Evolutionary conservation across 2,113 vertebrate genomes (phyloP).

Genomic region (Zosterops borbonicus): DNA sequence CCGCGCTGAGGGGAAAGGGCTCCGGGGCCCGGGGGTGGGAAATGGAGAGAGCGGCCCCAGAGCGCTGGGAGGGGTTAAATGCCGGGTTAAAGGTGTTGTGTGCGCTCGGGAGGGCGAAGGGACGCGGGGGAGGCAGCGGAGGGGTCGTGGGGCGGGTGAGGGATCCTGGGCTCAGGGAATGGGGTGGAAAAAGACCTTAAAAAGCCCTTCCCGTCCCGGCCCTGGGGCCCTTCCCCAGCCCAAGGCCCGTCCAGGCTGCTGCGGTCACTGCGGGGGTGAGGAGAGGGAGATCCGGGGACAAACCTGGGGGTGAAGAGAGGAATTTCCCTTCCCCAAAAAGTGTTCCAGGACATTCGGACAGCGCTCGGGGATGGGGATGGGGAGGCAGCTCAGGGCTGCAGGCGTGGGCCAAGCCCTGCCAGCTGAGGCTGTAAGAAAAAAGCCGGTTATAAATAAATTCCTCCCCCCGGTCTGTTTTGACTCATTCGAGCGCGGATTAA

Average conservation of each 20-base stretch:
- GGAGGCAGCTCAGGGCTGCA: neutral
- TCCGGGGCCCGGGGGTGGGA: no score
- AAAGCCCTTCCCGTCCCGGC: fast-evolving
- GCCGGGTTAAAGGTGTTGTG: no score
- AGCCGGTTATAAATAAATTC: neutral
- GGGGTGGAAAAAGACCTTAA: no score
- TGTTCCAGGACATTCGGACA: fast-evolving
- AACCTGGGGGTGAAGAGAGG: fast-evolving
- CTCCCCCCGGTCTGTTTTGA: neutral
- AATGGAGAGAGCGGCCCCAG: no score
- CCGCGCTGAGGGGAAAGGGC: neutral
- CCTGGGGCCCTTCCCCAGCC: neutral
- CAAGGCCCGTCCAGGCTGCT: fast-evolving
- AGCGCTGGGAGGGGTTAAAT: neutral
- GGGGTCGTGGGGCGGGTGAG: fast-evolving
- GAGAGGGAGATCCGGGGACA: neutral
- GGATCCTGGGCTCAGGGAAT: fast-evolving
- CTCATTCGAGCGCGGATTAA: neutral
- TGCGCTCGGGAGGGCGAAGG: neutral
- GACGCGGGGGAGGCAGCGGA: fast-evolving
- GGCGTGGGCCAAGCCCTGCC: neutral
- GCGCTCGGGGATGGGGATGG: neutral
- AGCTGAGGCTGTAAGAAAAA: neutral
- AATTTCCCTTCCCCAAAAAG: fast-evolving
- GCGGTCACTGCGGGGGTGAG: neutral